Percentiles rank a stretch among this genome's conserved stretches.
Evolutionary conservation across 2,888 invertebrate species (phyloP).

Genomic region (Elmis aenea): DNA sequence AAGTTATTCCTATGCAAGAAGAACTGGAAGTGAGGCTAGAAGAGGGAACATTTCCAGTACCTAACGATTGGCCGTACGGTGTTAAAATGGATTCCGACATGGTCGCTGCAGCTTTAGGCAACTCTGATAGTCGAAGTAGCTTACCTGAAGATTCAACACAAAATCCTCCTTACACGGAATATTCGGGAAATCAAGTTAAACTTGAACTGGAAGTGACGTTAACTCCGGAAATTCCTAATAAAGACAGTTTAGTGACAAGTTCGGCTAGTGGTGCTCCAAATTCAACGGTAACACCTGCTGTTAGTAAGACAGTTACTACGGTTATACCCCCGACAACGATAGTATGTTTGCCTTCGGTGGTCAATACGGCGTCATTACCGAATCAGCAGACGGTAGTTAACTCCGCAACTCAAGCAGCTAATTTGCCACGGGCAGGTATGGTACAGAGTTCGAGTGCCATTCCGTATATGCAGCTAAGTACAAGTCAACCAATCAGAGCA

Average conservation of each 20-base stretch:
- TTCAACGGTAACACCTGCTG: slow-evolving; percentile 35
- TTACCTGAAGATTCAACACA: slow-evolving; percentile 13
- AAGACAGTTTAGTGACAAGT: slow-evolving; percentile 51
- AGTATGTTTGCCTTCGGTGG: slow-evolving; percentile 48
- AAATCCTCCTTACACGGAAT: slow-evolving; percentile 34
- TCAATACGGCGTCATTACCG: slow-evolving; percentile 36
- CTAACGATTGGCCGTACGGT: slow-evolving; percentile 46
- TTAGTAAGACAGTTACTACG: slow-evolving; percentile 42
- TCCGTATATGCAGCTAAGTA: slow-evolving; percentile 49
- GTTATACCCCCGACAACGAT: slow-evolving; percentile 53
- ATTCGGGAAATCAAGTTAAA: slow-evolving; percentile 47
- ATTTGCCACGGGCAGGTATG: slow-evolving; percentile 32
- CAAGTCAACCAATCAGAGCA: slow-evolving; percentile 50
- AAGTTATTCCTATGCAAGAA: slow-evolving; percentile 54
- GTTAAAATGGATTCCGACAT: slow-evolving; percentile 48
- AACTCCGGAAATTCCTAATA: slow-evolving; percentile 56
- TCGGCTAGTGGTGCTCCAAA: slow-evolving; percentile 45
- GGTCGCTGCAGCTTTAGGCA: slow-evolving; percentile 51
- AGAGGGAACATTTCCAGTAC: slow-evolving; percentile 48
- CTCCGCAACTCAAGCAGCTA: slow-evolving; percentile 19
- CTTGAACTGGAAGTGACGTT: slow-evolving; percentile 57
- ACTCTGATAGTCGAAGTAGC: slow-evolving; percentile 34
- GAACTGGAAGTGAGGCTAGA: slow-evolving; percentile 55
- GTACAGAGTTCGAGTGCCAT: slow-evolving; percentile 49
- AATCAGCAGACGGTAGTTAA: slow-evolving; percentile 30